Evolutionary conservation across 2,113 vertebrate species (phyloP).

Genomic region (Leptocoma aspasia): DNA sequence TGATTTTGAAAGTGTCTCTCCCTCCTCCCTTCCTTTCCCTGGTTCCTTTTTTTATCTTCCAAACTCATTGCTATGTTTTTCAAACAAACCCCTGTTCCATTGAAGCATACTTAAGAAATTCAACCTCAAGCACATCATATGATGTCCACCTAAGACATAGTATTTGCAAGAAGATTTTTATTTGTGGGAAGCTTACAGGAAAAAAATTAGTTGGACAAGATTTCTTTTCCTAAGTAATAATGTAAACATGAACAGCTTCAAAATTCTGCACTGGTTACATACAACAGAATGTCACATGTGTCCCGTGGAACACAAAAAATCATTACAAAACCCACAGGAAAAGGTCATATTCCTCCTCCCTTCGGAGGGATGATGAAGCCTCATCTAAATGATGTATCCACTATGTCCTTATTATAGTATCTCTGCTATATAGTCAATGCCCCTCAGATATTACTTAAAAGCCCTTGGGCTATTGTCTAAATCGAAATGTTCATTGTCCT

Average conservation of each 20-base stretch:
- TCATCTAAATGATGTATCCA: neutral
- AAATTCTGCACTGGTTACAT: neutral
- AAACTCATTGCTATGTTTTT: neutral
- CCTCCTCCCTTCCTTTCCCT: neutral
- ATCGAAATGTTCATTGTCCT: conserved; percentile 16
- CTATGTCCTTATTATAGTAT: neutral
- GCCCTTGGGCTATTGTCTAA: neutral
- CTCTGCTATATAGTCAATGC: neutral
- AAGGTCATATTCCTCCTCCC: neutral
- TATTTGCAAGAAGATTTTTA: neutral
- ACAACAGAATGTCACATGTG: neutral
- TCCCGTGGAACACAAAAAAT: neutral
- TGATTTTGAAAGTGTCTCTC: neutral
- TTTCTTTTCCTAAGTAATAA: neutral
- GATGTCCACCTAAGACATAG: neutral
- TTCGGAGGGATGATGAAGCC: neutral
- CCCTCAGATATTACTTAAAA: neutral
- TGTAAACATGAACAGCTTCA: neutral
- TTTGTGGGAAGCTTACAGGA: neutral
- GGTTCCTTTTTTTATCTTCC: neutral
- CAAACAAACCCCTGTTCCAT: neutral
- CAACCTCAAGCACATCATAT: neutral
- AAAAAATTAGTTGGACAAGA: neutral
- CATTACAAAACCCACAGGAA: neutral
- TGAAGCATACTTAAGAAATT: neutral